Evolutionary conservation across 2,113 vertebrate genomes (phyloP).

Genomic region (Ptilonorhynchus violaceus): DNA sequence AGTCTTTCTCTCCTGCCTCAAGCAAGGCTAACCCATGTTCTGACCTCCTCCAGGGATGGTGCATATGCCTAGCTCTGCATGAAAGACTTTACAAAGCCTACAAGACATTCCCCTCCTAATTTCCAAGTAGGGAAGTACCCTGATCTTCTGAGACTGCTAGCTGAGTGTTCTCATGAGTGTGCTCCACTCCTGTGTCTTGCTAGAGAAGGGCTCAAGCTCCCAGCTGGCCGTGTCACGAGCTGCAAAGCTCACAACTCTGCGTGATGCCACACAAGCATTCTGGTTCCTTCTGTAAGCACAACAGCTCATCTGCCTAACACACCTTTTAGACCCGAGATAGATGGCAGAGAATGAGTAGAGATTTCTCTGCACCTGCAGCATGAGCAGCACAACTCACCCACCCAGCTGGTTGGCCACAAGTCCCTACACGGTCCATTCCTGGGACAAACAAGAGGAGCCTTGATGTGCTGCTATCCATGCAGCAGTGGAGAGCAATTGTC

Average conservation of each 20-base stretch:
- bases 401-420: background rate
- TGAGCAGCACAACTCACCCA: background rate
- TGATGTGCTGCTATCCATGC: background rate
- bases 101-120: background rate
- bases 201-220: background rate
- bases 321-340: background rate
- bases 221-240: background rate
- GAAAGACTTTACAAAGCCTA: background rate
- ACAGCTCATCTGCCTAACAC: background rate
- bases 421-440: background rate
- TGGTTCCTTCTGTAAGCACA: background rate
- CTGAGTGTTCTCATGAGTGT: background rate
- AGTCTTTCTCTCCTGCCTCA: background rate
- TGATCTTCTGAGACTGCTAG: background rate
- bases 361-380: background rate
- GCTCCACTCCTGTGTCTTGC: background rate
- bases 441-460: background rate
- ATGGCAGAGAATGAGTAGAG: background rate
- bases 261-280: background rate
- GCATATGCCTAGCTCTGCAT: background rate
- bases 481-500: background rate
- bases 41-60: background rate
- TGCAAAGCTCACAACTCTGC: background rate
- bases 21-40: background rate
- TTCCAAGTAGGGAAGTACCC: background rate